Conservation (phyloP, 2,797 vertebrate genomes). For the Margarornis squamiger region DNA sequence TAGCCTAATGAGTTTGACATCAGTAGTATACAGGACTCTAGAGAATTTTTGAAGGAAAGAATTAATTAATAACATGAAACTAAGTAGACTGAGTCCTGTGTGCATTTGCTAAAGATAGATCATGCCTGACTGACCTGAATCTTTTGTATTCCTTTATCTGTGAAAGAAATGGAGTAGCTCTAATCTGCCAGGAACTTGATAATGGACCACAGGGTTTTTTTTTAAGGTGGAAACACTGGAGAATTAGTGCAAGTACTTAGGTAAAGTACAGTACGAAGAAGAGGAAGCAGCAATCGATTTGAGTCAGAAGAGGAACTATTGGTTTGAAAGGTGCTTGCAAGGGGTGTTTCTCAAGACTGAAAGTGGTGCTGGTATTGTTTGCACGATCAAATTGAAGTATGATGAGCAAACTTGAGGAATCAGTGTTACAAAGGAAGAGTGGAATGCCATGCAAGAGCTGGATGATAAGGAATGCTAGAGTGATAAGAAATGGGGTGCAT, state of each 20-base stretch:
- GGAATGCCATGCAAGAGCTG: not conserved
- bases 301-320: not conserved
- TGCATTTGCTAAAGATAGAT: not conserved
- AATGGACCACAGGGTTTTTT: fast-evolving
- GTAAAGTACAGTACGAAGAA: not conserved
- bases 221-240: not conserved
- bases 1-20: conserved; percentile 15
- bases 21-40: not conserved
- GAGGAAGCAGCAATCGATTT: not conserved
- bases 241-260: not conserved
- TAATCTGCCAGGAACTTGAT: not conserved
- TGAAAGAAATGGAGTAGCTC: not conserved
- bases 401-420: not conserved
- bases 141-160: not conserved
- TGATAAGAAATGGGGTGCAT: not conserved
- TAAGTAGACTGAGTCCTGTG: not conserved
- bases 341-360: not conserved
- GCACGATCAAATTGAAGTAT: not conserved
- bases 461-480: not conserved
- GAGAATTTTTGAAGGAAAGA: conserved; percentile 3
- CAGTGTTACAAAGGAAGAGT: not conserved
- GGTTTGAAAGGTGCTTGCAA: not conserved
- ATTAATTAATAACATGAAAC: conserved; percentile 43
- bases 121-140: not conserved
- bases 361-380: not conserved